Percentiles rank a stretch among this genome's conserved stretches.
phyloP scores from a whole-genome alignment of 1,140 invertebrate species.

The Drosophila pseudoobscura region DNA sequence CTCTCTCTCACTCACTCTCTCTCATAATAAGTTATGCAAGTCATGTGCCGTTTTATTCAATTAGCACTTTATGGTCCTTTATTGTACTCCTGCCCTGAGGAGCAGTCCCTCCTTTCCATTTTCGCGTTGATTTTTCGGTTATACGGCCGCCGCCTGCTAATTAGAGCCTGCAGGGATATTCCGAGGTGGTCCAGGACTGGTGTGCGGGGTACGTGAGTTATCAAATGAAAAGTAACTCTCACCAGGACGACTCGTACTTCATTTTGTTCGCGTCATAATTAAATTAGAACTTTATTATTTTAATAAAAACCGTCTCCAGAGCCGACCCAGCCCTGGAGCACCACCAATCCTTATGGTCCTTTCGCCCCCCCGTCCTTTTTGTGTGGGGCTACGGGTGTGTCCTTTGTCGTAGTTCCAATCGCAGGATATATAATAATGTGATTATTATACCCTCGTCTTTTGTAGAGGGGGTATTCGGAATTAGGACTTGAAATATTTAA shows the following conservation, averaged over 20 bases:
- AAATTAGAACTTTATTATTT: conserved; percentile 82
- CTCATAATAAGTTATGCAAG: conserved; percentile 79
- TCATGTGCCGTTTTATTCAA: conserved; percentile 81
- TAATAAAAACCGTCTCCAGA: conserved; percentile 70
- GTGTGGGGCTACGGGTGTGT: conserved; percentile 3
- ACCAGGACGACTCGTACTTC: conserved; percentile 53
- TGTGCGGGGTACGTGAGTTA: conserved; percentile 69
- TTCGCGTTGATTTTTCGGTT: conserved; percentile 79
- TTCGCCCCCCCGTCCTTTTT: background rate
- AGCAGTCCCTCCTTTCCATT: conserved; percentile 7
- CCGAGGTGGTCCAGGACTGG: conserved; percentile 18
- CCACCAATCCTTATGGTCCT: conserved; percentile 23
- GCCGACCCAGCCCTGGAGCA: conserved; percentile 6
- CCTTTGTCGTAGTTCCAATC: conserved; percentile 41
- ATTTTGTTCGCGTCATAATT: conserved; percentile 67
- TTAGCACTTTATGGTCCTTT: conserved; percentile 81
- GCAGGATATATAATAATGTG: conserved; percentile 35
- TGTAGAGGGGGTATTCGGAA: background rate
- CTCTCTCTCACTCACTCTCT: conserved; percentile 25
- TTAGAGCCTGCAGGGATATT: conserved; percentile 60
- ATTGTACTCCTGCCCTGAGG: conserved; percentile 56
- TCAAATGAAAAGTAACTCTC: conserved; percentile 78
- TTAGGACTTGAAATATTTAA: too few relatives aligned
- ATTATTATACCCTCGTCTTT: conserved; percentile 34
- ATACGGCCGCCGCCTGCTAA: conserved; percentile 77